Evolutionary conservation across 1,140 invertebrate genomes (phyloP).

Genomic region (Luehdorfia chinensis): DNA sequence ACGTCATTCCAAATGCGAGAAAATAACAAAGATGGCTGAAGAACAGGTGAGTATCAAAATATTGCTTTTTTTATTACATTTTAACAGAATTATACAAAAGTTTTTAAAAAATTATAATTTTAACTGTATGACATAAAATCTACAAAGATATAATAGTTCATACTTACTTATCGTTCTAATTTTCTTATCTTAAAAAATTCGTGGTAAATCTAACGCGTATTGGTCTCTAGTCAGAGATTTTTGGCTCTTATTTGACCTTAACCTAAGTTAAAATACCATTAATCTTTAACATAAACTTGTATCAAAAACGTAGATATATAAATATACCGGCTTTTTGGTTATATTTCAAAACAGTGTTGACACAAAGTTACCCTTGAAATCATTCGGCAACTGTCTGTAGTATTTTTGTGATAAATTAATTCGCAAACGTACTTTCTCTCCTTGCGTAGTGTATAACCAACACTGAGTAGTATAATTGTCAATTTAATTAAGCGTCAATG

Average conservation of each 20-base stretch:
- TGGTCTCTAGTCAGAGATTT: not conserved
- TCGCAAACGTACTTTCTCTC: not conserved
- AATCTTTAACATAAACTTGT: not conserved
- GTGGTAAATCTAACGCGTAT: conserved; percentile 5
- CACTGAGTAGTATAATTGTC: too few relatives aligned
- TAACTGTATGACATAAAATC: conserved; percentile 1
- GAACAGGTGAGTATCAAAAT: conserved; percentile 73
- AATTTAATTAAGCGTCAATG: too few relatives aligned
- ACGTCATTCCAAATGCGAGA: conserved; percentile 69
- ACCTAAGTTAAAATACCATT: not conserved
- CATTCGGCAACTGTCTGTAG: not conserved
- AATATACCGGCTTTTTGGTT: conserved; percentile 18
- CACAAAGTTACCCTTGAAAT: conserved; percentile 10
- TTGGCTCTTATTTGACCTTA: not conserved
- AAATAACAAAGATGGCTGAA: conserved; percentile 76
- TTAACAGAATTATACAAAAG: conserved; percentile 46
- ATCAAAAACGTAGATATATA: not conserved
- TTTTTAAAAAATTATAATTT: not conserved
- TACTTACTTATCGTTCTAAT: not conserved
- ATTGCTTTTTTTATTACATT: conserved; percentile 47
- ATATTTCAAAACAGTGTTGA: conserved; percentile 13
- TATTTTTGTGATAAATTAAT: conserved; percentile 13
- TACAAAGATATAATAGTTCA: conserved; percentile 10
- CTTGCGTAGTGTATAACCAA: too few relatives aligned
- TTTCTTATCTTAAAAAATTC: not conserved